A percentile compares a stretch with the other conserved stretches of the same genome.
Evolutionary conservation across 2,797 vertebrate genomes (phyloP).

Genomic region (Acanthurus tractus): DNA sequence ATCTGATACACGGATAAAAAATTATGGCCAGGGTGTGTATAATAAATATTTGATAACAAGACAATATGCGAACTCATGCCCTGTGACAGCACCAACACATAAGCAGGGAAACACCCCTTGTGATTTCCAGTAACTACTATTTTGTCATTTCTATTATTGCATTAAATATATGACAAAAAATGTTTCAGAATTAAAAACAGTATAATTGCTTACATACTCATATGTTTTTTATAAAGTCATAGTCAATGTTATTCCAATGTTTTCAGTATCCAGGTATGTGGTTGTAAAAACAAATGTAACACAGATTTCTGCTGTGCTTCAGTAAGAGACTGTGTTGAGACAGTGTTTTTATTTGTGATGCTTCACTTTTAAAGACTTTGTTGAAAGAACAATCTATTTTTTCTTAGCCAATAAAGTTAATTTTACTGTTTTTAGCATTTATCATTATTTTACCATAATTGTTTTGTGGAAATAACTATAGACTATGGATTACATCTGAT

Average conservation of each 20-base stretch:
- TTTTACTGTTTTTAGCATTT: not conserved
- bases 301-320: not conserved
- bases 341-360: not conserved
- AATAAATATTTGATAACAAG: not conserved
- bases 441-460: not conserved
- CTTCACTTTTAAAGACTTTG: too few relatives aligned
- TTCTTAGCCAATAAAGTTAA: not conserved
- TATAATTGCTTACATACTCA: too few relatives aligned
- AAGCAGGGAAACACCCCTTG: not conserved
- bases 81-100: not conserved
- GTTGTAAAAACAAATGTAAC: not conserved
- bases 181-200: too few relatives aligned
- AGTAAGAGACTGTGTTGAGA: not conserved
- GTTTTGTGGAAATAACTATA: not conserved
- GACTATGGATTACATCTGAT: not conserved
- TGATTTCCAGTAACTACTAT: not conserved
- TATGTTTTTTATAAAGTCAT: too few relatives aligned
- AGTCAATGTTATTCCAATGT: not conserved
- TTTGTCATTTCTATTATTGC: not conserved
- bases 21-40: not conserved
- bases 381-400: too few relatives aligned
- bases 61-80: not conserved
- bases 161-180: too few relatives aligned
- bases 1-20: not conserved
- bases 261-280: not conserved